A percentile compares a stretch with the other conserved stretches of the same genome.
Conservation (phyloP, 1,140 invertebrate species). For the Drosophila pectinifera region DNA sequence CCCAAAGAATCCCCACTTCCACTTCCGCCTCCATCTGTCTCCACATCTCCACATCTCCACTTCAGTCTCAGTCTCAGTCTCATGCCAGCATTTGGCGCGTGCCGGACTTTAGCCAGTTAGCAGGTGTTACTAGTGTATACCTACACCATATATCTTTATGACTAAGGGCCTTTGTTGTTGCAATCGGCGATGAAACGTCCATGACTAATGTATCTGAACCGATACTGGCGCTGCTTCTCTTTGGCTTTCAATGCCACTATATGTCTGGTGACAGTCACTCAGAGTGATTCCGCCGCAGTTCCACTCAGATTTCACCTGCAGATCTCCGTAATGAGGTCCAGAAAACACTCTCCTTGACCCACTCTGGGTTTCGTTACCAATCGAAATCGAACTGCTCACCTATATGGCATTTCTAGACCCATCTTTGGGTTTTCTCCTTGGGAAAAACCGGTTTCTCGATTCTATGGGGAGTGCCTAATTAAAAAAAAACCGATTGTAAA, state of each 20-base stretch:
- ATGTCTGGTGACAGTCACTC: conserved; percentile 28
- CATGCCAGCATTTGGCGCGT: conserved; percentile 52
- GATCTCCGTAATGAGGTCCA: conserved; percentile 41
- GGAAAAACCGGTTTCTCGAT: conserved; percentile 28
- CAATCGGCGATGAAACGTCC: conserved; percentile 52
- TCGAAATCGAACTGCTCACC: conserved; percentile 25
- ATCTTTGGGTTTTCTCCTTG: conserved; percentile 19
- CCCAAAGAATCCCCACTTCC: conserved; percentile 5
- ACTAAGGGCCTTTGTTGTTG: conserved; percentile 67
- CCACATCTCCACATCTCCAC: conserved; percentile 4
- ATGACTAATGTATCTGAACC: conserved; percentile 61
- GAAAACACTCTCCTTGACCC: conserved; percentile 30
- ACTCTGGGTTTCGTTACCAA: conserved; percentile 18
- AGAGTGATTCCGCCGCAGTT: conserved; percentile 16
- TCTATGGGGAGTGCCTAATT: conserved; percentile 16
- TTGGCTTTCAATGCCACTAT: conserved; percentile 64
- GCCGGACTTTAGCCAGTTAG: conserved; percentile 63
- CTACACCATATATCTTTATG: conserved; percentile 34
- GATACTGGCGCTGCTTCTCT: conserved; percentile 32
- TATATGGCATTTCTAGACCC: conserved; percentile 43
- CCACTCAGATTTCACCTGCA: conserved; percentile 68
- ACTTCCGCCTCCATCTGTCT: conserved; percentile 3
- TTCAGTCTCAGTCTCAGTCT: conserved; percentile 18
- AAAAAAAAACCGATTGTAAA: conserved; percentile 6
- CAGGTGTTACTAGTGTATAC: conserved; percentile 52